phyloP scores from a whole-genome alignment of 1,140 invertebrate genomes.

The Psix sp. region DNA sequence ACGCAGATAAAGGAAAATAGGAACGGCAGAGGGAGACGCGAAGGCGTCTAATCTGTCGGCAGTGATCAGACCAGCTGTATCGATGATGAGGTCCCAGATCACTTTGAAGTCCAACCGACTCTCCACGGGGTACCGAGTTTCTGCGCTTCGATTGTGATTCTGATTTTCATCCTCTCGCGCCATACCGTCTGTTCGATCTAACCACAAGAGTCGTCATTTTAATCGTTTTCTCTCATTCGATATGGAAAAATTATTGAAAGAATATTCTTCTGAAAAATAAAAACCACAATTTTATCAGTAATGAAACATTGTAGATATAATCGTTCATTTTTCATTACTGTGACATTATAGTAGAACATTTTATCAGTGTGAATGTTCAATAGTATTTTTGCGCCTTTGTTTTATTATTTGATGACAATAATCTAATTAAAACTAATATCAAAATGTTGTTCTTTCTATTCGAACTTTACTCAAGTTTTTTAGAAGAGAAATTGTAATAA shows the following conservation, averaged over 20 bases:
- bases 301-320: no score
- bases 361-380: no score
- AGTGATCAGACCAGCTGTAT: slow-evolving; percentile 74
- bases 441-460: no score
- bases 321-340: no score
- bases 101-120: slow-evolving; percentile 74
- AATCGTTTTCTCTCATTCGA: slow-evolving; percentile 2
- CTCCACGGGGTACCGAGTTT: slow-evolving; percentile 68
- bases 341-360: no score
- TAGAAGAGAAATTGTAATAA: no score
- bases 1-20: slow-evolving; percentile 41
- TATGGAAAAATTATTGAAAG: slow-evolving; percentile 3
- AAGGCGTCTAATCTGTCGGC: slow-evolving; percentile 74
- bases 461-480: no score
- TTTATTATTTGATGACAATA: no score
- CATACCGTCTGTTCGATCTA: slow-evolving; percentile 47
- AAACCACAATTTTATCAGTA: no score
- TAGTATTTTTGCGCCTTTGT: no score
- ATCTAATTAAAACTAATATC: no score
- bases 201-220: slow-evolving; percentile 36
- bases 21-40: slow-evolving; percentile 41
- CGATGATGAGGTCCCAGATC: slow-evolving; percentile 75
- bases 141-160: slow-evolving; percentile 63
- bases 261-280: neutral
- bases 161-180: slow-evolving; percentile 64